Evolutionary conservation across 37 sponge, comb jelly and placozoan genomes (phyloP), one percentile per base, ranked within the genome.

Genomic region (Halisarca cf. caerulea): DNA sequence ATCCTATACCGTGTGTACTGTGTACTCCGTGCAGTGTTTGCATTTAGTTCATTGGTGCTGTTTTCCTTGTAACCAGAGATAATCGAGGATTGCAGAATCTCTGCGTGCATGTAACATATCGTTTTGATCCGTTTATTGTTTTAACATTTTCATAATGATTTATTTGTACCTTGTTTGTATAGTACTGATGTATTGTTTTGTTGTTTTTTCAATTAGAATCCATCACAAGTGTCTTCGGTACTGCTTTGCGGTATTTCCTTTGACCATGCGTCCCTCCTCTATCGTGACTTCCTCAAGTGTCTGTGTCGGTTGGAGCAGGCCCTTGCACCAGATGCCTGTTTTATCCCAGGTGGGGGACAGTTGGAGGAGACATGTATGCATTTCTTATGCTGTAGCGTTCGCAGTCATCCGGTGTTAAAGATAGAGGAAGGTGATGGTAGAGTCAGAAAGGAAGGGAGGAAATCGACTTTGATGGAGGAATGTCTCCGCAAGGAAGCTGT

Each of bases 281-380:
- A 68, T 1, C 2, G 69, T 34, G 69, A 68, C 69, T 74, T 74
- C 77, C 21, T 1, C 77, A 74, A 74, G 45, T 74, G 77, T 37
- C 18, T 74, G 77, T 20, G 9, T n/a, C 42, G 77, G 2, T 2
- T 74, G 18, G 77, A 43, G 23, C 3, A 37, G 17, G 77, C 77
- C 42, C 41, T 74, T 44, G 18, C 6, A 18, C 8, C 42, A 1
- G 6, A 6, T 2, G n/a, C 42, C 2, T 21, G 1, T 15, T 44
- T 74, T 6, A 17, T 74, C 45, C 77, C 4, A 6, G 77, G 77
- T 2, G 77, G 77, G 21, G 77, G 77, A 9, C 23, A 25, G 45
- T 2, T 74, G 24, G 77, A 74, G 45, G 3, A 20, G 2, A n/a
- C 25, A 21, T 74, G 77, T 23, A 6, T 74, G 42, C 2, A 62